Evolutionary conservation across 2,797 vertebrate genomes (phyloP), one percentile per base, ranked within the genome.

Genomic region (Glossophaga mutica): DNA sequence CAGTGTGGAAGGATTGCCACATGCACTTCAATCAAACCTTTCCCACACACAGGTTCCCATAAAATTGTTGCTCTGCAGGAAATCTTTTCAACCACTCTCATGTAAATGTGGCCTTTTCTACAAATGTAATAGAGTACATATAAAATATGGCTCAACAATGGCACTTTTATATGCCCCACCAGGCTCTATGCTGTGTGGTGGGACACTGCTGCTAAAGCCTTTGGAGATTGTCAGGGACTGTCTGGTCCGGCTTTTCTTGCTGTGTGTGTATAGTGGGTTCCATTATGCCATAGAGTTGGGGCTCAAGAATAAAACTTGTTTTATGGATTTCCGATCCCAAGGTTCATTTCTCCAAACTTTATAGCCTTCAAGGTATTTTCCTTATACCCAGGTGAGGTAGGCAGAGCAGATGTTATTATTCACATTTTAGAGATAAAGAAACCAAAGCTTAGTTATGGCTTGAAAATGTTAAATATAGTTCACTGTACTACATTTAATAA

Each of bases 71-170:
- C 90, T 95, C 37, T 92, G 73, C 32, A 90, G 73, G 77, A 96
- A 93, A 86, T 78, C 87, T 84, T 96, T 96, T 96, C 90, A 96
- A 71, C 73, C 68, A 79, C 78, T 88, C 70, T 97, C 82, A 90
- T 93, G 88, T 91, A 93, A 97, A 95, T 94, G 79, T 94, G 73
- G 42, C 87, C 93, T 95, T 96, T 95, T 89, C 70, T 91, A 92
- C 77, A 77, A 95, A 50, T 78, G 73, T 71, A 95, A 90, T 39
- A 94, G 62, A 74, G 14, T 76, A 76, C n/a, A 11, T 76, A 86
- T 68, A 85, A 94, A 73, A 90, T 83, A 26, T 85, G 34, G 26
- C 57, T 96, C 87, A 96, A 93, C 89, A 94, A 77, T 57, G 93
- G 67, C 39, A 77, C 83, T 73, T 93, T 73, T 78, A 52, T 94